phyloP scores from a whole-genome alignment of 1,140 invertebrate species.

The Notospermus geniculatus region DNA sequence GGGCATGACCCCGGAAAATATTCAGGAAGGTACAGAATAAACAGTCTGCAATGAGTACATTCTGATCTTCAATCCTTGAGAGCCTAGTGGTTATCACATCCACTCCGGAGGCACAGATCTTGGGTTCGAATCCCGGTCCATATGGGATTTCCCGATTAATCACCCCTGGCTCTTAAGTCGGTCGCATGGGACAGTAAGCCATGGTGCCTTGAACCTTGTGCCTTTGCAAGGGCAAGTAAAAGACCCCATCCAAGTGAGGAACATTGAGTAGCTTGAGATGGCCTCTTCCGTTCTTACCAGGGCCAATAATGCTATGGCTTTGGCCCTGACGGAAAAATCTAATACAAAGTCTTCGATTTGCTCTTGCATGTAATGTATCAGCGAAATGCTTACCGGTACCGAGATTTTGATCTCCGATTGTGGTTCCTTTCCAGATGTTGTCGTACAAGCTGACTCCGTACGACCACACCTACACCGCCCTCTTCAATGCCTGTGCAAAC shows the following conservation, averaged over 20 bases:
- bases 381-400: not conserved
- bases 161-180: not conserved
- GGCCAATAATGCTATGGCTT: too few relatives aligned
- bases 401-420: not conserved
- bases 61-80: not conserved
- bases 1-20: not conserved
- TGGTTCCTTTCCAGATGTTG: slow-evolving; percentile 65
- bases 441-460: slow-evolving; percentile 67
- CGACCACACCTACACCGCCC: slow-evolving; percentile 72
- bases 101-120: not conserved
- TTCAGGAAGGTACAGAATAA: not conserved
- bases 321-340: too few relatives aligned
- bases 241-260: too few relatives aligned
- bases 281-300: too few relatives aligned
- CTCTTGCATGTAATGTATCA: not conserved
- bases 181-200: too few relatives aligned
- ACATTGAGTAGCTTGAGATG: too few relatives aligned
- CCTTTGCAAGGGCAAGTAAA: too few relatives aligned
- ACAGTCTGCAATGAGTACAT: not conserved
- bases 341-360: not conserved
- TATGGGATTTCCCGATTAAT: not conserved
- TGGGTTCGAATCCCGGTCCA: not conserved
- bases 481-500: slow-evolving; percentile 86
- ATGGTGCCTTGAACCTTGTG: too few relatives aligned
- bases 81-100: not conserved